Evolutionary conservation across 2,888 invertebrate species (phyloP), one percentile per base, ranked within the genome.

Genomic region (Melanargia galathea): DNA sequence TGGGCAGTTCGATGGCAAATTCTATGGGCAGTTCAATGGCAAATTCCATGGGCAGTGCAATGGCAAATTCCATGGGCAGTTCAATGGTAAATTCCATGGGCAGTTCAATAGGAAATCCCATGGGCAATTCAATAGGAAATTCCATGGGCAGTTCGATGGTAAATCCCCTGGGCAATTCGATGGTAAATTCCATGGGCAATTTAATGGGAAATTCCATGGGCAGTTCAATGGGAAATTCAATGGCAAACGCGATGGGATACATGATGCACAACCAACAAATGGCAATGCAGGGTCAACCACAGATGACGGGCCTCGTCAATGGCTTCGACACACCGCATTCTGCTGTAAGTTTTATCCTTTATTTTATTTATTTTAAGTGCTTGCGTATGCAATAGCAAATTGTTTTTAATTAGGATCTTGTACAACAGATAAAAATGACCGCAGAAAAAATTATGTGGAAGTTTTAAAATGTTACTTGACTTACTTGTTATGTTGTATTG

Each of bases 311-410:
- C 18, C 79, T 89, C 43, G 82, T 83, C 56, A 90, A 90, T 65
- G 90, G 90, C 62, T 90, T 83, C 71, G 90, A 90, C 70, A 64
- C 81, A 60, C 72, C 80, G 72, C 89, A 87, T 60, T 70, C 81
- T 66, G 77, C 80, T 68, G 90, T 90, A 56, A 87, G 87, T 82
- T 30, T 11, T 7, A 8, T 38, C 10, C 11, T 18, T 26, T 20
- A 20, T 20, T 13, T 13, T n/a, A n/a, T n/a, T n/a, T n/a, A n/a
- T n/a, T n/a, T n/a, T n/a, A n/a, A n/a, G n/a, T n/a, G n/a, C n/a
- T n/a, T n/a, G n/a, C n/a, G n/a, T n/a, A n/a, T n/a, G n/a, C n/a
- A n/a, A n/a, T n/a, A n/a, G n/a, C n/a, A n/a, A n/a, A n/a, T n/a
- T n/a, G n/a, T n/a, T n/a, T n/a, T n/a, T n/a, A n/a, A n/a, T n/a